These are phyloP conservation scores for Rhinopomastus cyanomelas DNA, from an alignment of 2,113 vertebrate species.

Conservation along the genomic window DNA sequence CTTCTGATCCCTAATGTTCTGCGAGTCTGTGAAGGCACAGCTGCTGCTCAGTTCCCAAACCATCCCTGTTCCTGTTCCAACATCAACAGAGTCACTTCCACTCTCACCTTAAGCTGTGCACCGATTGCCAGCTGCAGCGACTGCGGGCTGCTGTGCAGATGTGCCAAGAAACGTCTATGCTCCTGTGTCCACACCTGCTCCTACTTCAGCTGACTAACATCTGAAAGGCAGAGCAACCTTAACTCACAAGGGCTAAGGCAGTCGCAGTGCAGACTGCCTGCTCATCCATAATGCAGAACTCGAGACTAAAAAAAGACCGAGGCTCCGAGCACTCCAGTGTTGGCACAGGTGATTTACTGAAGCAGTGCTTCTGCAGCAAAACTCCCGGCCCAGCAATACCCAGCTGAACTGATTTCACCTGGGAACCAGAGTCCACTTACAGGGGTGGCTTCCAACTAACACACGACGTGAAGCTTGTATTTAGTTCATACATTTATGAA, in stretches of 20 bases:
- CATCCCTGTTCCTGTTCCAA: neutral
- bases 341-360: slow-evolving; percentile 68
- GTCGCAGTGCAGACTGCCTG: slow-evolving; percentile 64
- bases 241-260: slow-evolving; percentile 49
- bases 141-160: neutral
- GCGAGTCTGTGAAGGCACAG: too few relatives aligned
- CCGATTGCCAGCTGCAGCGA: neutral
- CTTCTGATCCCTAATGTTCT: too few relatives aligned
- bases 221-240: slow-evolving; percentile 36
- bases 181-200: neutral
- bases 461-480: neutral
- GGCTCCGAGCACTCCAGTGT: slow-evolving; percentile 61
- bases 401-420: slow-evolving; percentile 8
- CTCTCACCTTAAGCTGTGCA: neutral
- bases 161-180: neutral
- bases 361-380: slow-evolving; percentile 46
- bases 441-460: neutral
- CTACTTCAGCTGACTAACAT: slow-evolving; percentile 35
- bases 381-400: slow-evolving; percentile 14
- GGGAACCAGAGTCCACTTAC: neutral
- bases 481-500: neutral
- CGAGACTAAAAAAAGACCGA: slow-evolving; percentile 68
- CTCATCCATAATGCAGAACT: slow-evolving; percentile 78
- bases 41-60: neutral
- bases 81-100: neutral